phyloP scores from a whole-genome alignment of 2,888 invertebrate species.

The Brenthis hecate region DNA sequence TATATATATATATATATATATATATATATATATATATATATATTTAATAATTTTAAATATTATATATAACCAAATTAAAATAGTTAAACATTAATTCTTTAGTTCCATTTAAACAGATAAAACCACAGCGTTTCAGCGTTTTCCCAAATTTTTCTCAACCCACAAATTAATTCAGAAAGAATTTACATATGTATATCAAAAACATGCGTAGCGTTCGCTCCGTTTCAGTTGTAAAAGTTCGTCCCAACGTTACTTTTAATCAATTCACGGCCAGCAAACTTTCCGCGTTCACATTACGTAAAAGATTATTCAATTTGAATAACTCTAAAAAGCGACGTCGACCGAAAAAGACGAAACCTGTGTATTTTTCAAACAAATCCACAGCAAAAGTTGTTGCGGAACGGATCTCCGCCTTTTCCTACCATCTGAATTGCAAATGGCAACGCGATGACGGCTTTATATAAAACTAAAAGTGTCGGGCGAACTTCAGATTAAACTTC shows the following conservation, averaged over 20 bases:
- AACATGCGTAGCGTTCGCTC: constrained; percentile 11
- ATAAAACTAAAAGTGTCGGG: constrained; percentile 80
- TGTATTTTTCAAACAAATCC: constrained; percentile 77
- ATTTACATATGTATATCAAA: constrained; percentile 8
- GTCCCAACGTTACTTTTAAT: constrained; percentile 39
- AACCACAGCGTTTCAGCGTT: constrained; percentile 1
- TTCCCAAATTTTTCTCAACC: background rate
- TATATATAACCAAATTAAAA: no score
- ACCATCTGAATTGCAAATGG: constrained; percentile 81
- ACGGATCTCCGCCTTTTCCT: constrained; percentile 73
- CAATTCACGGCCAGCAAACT: constrained; percentile 41
- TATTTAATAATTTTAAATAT: no score
- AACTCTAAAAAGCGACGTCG: constrained; percentile 62
- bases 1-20: no score
- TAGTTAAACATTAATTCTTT: background rate
- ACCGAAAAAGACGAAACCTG: constrained; percentile 62
- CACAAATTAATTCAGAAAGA: constrained; percentile 12
- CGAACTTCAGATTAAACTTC: constrained; percentile 81
- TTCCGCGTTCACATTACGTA: constrained; percentile 41
- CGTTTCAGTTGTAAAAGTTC: constrained; percentile 15
- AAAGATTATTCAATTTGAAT: constrained; percentile 71
- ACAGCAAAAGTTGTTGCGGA: constrained; percentile 67
- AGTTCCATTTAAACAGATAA: constrained; percentile 1
- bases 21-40: no score
- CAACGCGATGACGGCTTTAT: constrained; percentile 74